A percentile compares a stretch with the other conserved stretches of the same genome.
phyloP scores from a whole-genome alignment of 2,797 vertebrate species.

The Champsocephalus esox region DNA sequence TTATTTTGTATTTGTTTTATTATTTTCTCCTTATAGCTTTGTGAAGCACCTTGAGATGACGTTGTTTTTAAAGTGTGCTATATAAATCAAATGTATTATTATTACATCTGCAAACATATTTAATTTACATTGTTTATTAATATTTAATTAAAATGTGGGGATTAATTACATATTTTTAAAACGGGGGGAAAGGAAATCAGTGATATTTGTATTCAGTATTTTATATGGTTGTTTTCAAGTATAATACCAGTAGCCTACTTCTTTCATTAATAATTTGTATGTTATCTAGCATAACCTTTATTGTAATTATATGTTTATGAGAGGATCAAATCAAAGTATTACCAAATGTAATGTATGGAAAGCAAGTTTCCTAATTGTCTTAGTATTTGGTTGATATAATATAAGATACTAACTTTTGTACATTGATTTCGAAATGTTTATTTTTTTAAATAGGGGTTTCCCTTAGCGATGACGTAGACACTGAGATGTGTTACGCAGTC shows the following conservation, averaged over 20 bases:
- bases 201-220: no score
- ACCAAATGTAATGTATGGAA: neutral
- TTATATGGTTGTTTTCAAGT: no score
- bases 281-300: neutral
- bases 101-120: neutral
- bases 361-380: neutral
- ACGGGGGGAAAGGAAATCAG: neutral
- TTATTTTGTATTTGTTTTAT: no score
- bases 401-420: neutral
- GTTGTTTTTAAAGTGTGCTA: no score
- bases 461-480: conserved; percentile 70
- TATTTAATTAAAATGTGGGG: neutral
- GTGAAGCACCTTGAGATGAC: no score
- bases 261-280: neutral
- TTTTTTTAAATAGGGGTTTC: conserved; percentile 68
- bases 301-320: neutral
- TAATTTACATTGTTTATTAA: neutral
- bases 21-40: no score
- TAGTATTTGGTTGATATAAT: neutral
- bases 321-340: neutral
- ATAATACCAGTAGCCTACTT: no score
- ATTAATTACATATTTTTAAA: neutral
- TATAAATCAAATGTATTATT: no score
- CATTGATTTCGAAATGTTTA: neutral
- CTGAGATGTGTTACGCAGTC: conserved; percentile 56